A percentile compares a stretch with the other conserved stretches of the same genome.
Conservation (phyloP, 2,888 invertebrate genomes). For the Panopea generosa region DNA sequence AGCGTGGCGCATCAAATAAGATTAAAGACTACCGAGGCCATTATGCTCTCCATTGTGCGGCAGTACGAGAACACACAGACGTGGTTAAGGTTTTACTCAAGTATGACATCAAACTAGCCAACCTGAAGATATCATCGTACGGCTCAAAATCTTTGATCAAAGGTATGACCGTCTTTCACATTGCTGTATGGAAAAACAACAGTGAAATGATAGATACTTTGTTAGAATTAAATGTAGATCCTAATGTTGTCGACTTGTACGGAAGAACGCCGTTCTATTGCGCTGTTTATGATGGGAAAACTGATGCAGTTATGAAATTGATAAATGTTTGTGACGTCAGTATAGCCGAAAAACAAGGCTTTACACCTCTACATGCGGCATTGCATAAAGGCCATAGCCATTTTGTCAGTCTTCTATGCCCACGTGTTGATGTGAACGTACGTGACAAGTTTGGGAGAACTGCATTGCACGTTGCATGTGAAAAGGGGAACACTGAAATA, state of each 20-base stretch:
- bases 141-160: slow-evolving; percentile 24
- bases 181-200: slow-evolving; percentile 47
- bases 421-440: slow-evolving; percentile 34
- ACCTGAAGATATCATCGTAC: slow-evolving; percentile 28
- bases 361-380: slow-evolving; percentile 42
- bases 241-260: slow-evolving; percentile 38
- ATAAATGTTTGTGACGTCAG: slow-evolving; percentile 11
- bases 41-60: slow-evolving; percentile 47
- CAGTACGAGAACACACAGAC: slow-evolving; percentile 27
- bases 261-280: slow-evolving; percentile 39
- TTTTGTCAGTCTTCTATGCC: neutral
- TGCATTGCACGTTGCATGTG: slow-evolving; percentile 36
- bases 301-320: neutral
- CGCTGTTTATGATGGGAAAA: slow-evolving; percentile 22
- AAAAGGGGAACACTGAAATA: slow-evolving; percentile 7
- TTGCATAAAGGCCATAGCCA: slow-evolving; percentile 12
- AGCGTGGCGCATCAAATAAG: slow-evolving; percentile 14
- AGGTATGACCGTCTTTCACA: slow-evolving; percentile 41
- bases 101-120: slow-evolving; percentile 23
- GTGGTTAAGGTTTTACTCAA: slow-evolving; percentile 12
- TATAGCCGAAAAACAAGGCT: slow-evolving; percentile 31
- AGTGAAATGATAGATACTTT: slow-evolving; percentile 16
- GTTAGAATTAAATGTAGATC: slow-evolving; percentile 19
- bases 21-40: slow-evolving; percentile 47
- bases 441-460: slow-evolving; percentile 43